Evolutionary conservation across 2,888 invertebrate species (phyloP), one percentile per base, ranked within the genome.

Genomic region (Amphipyra berbera): DNA sequence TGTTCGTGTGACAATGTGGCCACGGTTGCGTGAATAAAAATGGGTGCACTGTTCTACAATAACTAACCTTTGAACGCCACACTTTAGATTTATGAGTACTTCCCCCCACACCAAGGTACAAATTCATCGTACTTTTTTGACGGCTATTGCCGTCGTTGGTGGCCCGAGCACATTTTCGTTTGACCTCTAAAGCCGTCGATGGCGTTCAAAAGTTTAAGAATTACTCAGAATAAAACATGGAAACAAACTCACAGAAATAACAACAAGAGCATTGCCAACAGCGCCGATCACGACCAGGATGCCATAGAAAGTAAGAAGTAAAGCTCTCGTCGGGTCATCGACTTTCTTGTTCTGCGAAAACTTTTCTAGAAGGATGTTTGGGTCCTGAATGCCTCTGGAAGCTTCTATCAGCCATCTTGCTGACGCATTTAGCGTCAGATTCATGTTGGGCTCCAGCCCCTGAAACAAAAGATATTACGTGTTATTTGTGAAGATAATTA

Each of bases 181-280:
- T n/a, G n/a, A n/a, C n/a, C n/a, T n/a, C n/a, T n/a, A n/a, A n/a
- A n/a, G n/a, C n/a, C n/a, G n/a, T n/a, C n/a, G n/a, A n/a, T n/a
- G n/a, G n/a, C n/a, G n/a, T n/a, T n/a, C n/a, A n/a, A n/a, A n/a
- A n/a, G n/a, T n/a, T 14, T 2, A 40, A 30, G 12, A 33, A 47
- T 49, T 49, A 35, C 37, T 50, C 15, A 50, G 14, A 6, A n/a
- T n/a, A 42, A 40, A 54, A 10, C 5, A 37, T 13, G 12, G 0
- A 57, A 45, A n/a, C n/a, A n/a, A 14, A 90, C 95, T 94, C 84
- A 95, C 96, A 73, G 96, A 96, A 68, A 96, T 93, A 69, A 98
- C 98, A 79, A 98, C 98, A 48, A 99, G 95, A 9, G 96, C 96
- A 91, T 98, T 99, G 47, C 98, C 98, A 56, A 97, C 94, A 2